A percentile compares a stretch with the other conserved stretches of the same genome.
phyloP scores from a whole-genome alignment of 2,888 invertebrate genomes.

The Pollenia angustigena region DNA sequence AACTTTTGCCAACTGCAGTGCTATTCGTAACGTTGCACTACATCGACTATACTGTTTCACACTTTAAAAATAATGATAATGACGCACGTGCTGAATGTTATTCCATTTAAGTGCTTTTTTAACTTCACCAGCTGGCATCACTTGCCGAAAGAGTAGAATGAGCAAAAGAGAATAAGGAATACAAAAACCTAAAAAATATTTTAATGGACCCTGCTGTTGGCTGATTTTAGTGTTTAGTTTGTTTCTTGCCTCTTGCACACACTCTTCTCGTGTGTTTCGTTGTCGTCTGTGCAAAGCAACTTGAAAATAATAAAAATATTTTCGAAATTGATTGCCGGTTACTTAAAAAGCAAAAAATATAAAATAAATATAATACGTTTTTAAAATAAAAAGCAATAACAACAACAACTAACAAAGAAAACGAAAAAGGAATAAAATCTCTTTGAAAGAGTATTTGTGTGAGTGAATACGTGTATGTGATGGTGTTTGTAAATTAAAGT shows the following conservation, averaged over 20 bases:
- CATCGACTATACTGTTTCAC: too few species aligned
- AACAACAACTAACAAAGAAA: conserved; percentile 20
- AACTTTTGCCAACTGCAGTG: too few species aligned
- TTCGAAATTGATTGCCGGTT: conserved; percentile 72
- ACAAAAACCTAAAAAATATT: conserved; percentile 62
- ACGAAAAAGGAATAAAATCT: conserved; percentile 24
- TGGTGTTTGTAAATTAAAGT: conserved; percentile 14
- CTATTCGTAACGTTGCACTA: too few species aligned
- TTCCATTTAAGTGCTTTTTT: conserved; percentile 14
- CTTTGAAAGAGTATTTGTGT: neutral
- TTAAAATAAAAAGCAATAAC: conserved; percentile 8
- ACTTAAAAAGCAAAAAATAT: conserved; percentile 45
- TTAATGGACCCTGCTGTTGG: conserved; percentile 69
- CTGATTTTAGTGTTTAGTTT: conserved; percentile 66
- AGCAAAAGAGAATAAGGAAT: conserved; percentile 54
- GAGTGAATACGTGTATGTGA: neutral
- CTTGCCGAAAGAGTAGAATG: conserved; percentile 32
- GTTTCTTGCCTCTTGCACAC: conserved; percentile 65
- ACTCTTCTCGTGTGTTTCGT: conserved; percentile 54
- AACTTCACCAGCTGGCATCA: conserved; percentile 6
- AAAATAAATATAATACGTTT: conserved; percentile 38
- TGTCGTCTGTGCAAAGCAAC: conserved; percentile 48
- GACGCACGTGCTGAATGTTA: neutral
- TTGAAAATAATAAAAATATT: conserved; percentile 66
- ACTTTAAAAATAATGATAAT: too few species aligned